These are phyloP conservation scores for Dendrophyllia cribrosa DNA, from an alignment of 64 coral and sea anemone species.

Conservation along the genomic window DNA sequence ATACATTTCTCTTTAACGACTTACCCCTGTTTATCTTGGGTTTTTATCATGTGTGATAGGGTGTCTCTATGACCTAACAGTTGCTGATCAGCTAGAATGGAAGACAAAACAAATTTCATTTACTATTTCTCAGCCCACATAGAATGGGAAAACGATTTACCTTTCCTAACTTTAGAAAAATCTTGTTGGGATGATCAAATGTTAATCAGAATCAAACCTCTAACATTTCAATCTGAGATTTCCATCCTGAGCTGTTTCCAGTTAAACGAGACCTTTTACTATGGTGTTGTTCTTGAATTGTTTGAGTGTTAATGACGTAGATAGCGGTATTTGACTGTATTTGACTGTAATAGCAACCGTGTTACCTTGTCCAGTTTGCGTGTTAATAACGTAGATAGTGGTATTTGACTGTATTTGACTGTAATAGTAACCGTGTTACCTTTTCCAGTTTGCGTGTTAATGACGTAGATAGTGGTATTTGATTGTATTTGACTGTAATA, in stretches of 20 bases:
- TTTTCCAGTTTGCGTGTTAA: constrained; percentile 79
- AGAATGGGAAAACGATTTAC: too few species aligned
- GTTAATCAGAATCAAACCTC: too few species aligned
- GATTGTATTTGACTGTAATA: too few species aligned
- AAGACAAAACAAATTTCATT: neutral
- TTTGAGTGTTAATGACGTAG: constrained; percentile 81
- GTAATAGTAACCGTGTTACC: too few species aligned
- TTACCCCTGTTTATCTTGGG: constrained; percentile 73
- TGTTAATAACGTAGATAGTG: constrained; percentile 91
- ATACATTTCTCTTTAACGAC: neutral
- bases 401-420: too few species aligned
- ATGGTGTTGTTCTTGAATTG: constrained; percentile 35
- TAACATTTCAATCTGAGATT: too few species aligned
- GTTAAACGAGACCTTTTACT: too few species aligned
- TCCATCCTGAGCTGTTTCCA: too few species aligned
- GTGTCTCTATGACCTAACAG: constrained; percentile 82
- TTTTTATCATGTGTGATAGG: constrained; percentile 76
- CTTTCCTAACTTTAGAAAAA: too few species aligned
- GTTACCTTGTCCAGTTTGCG: constrained; percentile 82
- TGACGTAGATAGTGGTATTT: constrained; percentile 91
- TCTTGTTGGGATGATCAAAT: too few species aligned
- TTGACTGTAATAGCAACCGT: too few species aligned
- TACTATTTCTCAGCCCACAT: too few species aligned
- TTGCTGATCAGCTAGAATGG: constrained; percentile 84
- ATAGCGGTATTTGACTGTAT: constrained; percentile 92